A percentile compares a stretch with the other conserved stretches of the same genome.
Evolutionary conservation across 2,888 invertebrate species (phyloP).

Genomic region (Bhutanitis thaidina): DNA sequence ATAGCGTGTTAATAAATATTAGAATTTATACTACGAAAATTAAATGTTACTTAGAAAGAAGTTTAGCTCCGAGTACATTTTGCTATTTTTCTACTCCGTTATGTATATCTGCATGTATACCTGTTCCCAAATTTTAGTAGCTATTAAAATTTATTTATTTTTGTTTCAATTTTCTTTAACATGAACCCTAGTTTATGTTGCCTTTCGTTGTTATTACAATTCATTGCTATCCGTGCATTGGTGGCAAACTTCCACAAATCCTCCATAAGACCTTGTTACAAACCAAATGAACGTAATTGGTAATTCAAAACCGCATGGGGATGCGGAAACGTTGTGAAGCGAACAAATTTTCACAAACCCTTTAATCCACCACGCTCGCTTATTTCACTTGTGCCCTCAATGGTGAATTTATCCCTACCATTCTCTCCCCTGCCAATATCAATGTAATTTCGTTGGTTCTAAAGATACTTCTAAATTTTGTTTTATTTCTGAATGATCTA

Average conservation of each 20-base stretch:
- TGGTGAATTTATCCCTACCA: slow-evolving; percentile 48
- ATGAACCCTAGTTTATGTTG: no score
- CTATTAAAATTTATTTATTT: no score
- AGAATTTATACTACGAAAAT: no score
- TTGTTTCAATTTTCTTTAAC: not conserved
- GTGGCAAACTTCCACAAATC: slow-evolving; percentile 21
- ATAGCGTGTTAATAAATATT: no score
- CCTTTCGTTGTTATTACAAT: no score
- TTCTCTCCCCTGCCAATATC: slow-evolving; percentile 39
- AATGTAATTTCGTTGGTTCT: slow-evolving; percentile 67
- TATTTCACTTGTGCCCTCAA: slow-evolving; percentile 77
- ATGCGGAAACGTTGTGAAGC: slow-evolving; percentile 58
- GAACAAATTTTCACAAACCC: slow-evolving; percentile 76
- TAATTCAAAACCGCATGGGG: slow-evolving; percentile 73
- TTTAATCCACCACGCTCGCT: slow-evolving; percentile 72
- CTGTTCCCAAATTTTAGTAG: no score
- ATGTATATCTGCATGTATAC: no score
- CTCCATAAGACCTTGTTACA: slow-evolving; percentile 50
- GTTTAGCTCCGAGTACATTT: no score
- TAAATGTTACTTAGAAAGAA: no score
- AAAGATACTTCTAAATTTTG: slow-evolving; percentile 39
- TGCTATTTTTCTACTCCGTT: no score
- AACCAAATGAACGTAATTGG: slow-evolving; percentile 74
- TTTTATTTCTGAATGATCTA: slow-evolving; percentile 6
- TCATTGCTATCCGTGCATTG: not conserved